Evolutionary conservation across 2,888 invertebrate genomes (phyloP), one percentile per base, ranked within the genome.

Genomic region (Leptopterna dolabrata): DNA sequence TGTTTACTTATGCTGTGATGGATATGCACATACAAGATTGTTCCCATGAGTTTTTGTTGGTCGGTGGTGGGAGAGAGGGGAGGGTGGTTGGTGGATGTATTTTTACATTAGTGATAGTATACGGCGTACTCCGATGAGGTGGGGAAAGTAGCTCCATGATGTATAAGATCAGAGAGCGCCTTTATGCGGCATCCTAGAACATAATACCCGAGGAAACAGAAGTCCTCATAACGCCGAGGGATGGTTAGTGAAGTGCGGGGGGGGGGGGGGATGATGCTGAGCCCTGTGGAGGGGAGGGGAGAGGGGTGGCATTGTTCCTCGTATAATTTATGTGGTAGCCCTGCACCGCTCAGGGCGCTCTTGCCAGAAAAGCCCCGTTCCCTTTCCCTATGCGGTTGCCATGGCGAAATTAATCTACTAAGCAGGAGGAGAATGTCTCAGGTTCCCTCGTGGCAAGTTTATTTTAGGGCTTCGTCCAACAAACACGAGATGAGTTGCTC

Each of bases 351-450:
- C 36, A 36, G 36, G 73, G 30, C 36, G 19, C 73, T 73, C 73
- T 73, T 73, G 73, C 73, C 73, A 73, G 73, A 73, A 73, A 73
- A 73, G 73, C 73, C 55, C 41, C 73, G 41, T 30, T 41, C 73
- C 41, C 73, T 73, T 30, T 41, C 73, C 73, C 73, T 73, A 41
- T 73, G 73, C 19, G 73, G 81, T 81, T 81, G 55, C 81, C 81
- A 81, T 81, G 81, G 81, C 51, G 16, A 81, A 81, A 81, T 81
- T 81, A 81, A 81, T 81, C 81, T 81, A 29, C 81, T 81, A 81
- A 81, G 81, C 81, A 51, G 30, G 51, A 81, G 81, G 81, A 81
- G 55, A 51, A 81, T 81, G 81, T 81, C 81, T 81, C 81, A 81
- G 81, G 73, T 73, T 73, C 73, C 73, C 73, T 73, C 73, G 73